Evolutionary conservation across 2,797 vertebrate species (phyloP).

Genomic region (Cetoscarus ocellatus): DNA sequence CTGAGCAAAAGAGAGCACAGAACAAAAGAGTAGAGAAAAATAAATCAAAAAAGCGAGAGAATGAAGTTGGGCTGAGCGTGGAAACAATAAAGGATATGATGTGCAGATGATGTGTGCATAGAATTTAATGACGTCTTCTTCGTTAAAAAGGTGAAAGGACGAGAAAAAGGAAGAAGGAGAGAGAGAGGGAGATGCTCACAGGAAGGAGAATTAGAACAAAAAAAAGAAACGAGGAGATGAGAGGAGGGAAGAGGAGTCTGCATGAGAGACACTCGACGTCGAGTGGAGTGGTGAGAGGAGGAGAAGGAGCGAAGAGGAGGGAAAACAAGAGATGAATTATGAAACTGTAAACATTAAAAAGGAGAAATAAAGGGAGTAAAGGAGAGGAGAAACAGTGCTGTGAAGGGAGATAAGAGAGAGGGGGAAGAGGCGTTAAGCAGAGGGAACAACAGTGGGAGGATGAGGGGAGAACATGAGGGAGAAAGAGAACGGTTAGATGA

Average conservation of each 20-base stretch:
- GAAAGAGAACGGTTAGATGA: background rate
- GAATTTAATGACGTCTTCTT: background rate
- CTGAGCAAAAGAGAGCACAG: too few species aligned
- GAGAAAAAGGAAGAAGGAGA: too few species aligned
- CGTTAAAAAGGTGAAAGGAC: background rate
- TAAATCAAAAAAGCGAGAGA: background rate
- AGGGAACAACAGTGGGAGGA: background rate
- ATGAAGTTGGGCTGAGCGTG: too few species aligned
- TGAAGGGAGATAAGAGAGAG: background rate
- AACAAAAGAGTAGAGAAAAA: background rate
- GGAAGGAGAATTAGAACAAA: conserved; percentile 4
- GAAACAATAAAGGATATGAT: background rate
- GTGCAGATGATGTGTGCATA: background rate
- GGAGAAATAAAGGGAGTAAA: background rate
- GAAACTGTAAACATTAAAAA: background rate
- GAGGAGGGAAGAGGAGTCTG: conserved; percentile 11
- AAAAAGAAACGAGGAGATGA: conserved; percentile 10
- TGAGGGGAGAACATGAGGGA: background rate
- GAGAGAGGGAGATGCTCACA: background rate
- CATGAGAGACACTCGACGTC: background rate
- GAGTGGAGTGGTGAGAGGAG: conserved; percentile 1
- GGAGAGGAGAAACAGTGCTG: background rate
- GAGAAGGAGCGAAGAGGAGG: background rate
- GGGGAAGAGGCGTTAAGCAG: background rate
- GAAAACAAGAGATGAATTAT: background rate